Base-by-base conservation (phyloP, 2,113 vertebrate genomes). In the Antechinus flavipes region DNA sequence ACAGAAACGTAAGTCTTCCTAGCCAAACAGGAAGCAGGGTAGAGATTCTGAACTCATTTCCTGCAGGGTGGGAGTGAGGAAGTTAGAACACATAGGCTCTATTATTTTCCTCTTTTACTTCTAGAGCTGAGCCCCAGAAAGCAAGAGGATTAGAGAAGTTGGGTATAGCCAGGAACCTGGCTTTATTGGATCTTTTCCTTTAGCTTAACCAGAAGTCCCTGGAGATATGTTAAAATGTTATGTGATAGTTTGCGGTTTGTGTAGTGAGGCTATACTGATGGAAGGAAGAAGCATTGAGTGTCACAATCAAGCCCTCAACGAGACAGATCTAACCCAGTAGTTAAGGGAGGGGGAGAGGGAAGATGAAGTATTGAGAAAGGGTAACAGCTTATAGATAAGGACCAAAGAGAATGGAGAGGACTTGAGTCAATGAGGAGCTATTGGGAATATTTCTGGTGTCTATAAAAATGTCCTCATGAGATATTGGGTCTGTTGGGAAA, bases 11-110 rank as follows among this genome's bases (percentile, higher is more conserved):
- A 96, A 89, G 42, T 55, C 3, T 7, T 91, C 90, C 91, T 46
- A 46, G 47, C 54, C 23, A 55, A 94, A 89, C 91, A 93, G 95
- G 97, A 96, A 96, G 96, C 47, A 90, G 96, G 91, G 95, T 91
- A 95, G 92, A 12, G 92, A 0, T 42, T 8, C 50, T 26, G 50
- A 50, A 46, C 54, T 61, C 55, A 91, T 92, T 97, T 97, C 97
- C 97, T 89, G 93, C 90, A 93, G 93, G 94, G 56, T 26, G 54
- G 8, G 94, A 91, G 68, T 50, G 90, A 76, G 92, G 96, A 96
- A 96, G 94, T 25, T 54, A 25, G 90, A 24, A 49, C 56, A 90
- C 25, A 49, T 0, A 26, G 35, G n/a, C 91, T 76, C 61, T 49
- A 23, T 84, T 23, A 84, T 84, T 84, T 84, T 4, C 19, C 42